These are phyloP conservation scores for Adelphocoris suturalis DNA, from an alignment of 2,888 invertebrate species.

Conservation along the genomic window DNA sequence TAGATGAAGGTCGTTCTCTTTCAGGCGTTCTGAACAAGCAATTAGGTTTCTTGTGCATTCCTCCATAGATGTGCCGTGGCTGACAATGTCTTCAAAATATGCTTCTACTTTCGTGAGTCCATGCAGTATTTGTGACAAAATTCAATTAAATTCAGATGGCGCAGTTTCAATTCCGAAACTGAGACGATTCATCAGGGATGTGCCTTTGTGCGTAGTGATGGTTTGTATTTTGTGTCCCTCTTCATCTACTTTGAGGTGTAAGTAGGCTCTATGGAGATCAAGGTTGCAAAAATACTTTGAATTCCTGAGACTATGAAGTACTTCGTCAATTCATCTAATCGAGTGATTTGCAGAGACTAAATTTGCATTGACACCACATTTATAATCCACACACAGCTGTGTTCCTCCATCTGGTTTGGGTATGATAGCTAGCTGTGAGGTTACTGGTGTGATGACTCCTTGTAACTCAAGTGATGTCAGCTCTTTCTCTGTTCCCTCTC, in stretches of 20 bases:
- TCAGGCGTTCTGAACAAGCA: conserved; percentile 23
- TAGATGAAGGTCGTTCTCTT: conserved; percentile 70
- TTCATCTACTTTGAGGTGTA: conserved; percentile 53
- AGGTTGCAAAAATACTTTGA: conserved; percentile 57
- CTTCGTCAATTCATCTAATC: conserved; percentile 41
- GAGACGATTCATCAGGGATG: no score
- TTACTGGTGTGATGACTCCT: conserved; percentile 57
- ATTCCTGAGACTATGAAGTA: no score
- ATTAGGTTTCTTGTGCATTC: conserved; percentile 57
- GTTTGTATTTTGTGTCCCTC: conserved; percentile 50
- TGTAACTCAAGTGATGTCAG: conserved; percentile 51
- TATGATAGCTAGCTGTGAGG: conserved; percentile 55
- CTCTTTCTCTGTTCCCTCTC: conserved; percentile 47
- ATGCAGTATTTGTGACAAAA: conserved; percentile 71
- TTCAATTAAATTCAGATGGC: conserved; percentile 73
- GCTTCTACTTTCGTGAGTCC: conserved; percentile 52
- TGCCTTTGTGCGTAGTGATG: neutral
- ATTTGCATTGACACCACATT: conserved; percentile 61
- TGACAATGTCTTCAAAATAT: conserved; percentile 65
- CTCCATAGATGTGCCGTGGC: conserved; percentile 24
- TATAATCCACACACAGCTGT: conserved; percentile 55
- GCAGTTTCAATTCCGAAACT: conserved; percentile 63
- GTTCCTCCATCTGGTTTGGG: conserved; percentile 54
- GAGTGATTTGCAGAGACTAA: conserved; percentile 75
- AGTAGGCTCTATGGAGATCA: neutral